Evolutionary conservation across 2,888 invertebrate genomes (phyloP), one percentile per base, ranked within the genome.

Genomic region (Auanema sp.): DNA sequence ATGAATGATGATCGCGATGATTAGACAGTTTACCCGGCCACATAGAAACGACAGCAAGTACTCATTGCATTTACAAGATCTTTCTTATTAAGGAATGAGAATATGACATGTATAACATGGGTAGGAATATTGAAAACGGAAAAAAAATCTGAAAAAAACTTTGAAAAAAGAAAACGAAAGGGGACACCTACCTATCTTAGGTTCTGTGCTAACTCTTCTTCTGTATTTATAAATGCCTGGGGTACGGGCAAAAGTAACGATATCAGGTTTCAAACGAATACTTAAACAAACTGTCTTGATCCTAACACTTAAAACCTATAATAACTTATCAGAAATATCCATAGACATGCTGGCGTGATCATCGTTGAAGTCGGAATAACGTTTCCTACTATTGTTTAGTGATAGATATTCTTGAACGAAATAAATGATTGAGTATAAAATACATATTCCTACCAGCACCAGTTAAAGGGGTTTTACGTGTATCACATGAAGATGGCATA

Each of bases 221-320:
- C 65, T 55, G 50, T 51, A 65, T 33, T 60, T 60, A 52, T 60
- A 60, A 25, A 56, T 21, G 8, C 65, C 65, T 1, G 61, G 65
- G 1, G 62, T 65, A 24, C 47, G 58, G 12, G 47, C 21, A 21
- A 3, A 44, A 16, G 41, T 49, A 6, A 62, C 14, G 8, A 59
- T 42, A 43, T 60, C 60, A 33, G 63, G 62, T 21, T 51, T 50
- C 40, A 50, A 43, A 16, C 54, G 18, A 60, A 64, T 47, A 41
- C 55, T 60, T 11, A 44, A 61, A 44, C n/a, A n/a, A n/a, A n/a
- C n/a, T n/a, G n/a, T n/a, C n/a, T n/a, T n/a, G n/a, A n/a, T n/a
- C n/a, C n/a, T n/a, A n/a, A n/a, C n/a, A n/a, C n/a, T n/a, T n/a
- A n/a, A n/a, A n/a, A n/a, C n/a, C n/a, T n/a, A n/a, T n/a, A n/a